Evolutionary conservation across 1,140 invertebrate species (phyloP), one percentile per base, ranked within the genome.

Genomic region (honey bee (Apis mellifera)): DNA sequence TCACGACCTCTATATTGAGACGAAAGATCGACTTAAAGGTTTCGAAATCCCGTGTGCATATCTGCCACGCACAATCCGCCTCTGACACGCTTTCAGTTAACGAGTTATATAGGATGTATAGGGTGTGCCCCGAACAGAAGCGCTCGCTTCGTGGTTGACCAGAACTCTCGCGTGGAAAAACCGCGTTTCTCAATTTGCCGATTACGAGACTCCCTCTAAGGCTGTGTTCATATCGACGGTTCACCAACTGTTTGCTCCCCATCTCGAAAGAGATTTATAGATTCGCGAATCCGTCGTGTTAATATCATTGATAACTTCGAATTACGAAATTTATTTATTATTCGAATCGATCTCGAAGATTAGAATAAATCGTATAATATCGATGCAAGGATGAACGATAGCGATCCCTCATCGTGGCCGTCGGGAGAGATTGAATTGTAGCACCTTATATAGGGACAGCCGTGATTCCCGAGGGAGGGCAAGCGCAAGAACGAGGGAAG

Each of bases 391-490:
- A 11, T 52, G 32, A 42, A 42, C 32, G 32, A 42, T 42, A 7
- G 32, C 32, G 4, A 42, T 78, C 76, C 68, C 60, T 32, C 8
- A 17, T 71, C 68, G 21, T 50, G 70, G 74, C 71, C 80, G 66
- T 52, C 74, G 3, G 70, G 65, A 60, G 78, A 69, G 62, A 85
- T 79, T 81, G 88, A 88, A 90, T 86, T 85, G 87, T 88, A 86
- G 66, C 78, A 32, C 88, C 89, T 86, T 89, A 86, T 84, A 32
- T 32, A 89, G 65, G 86, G 54, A 72, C 21, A 32, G 52, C 26
- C 12, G 32, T 13, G 54, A 21, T 71, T 71, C 42, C 57, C 50
- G 52, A 23, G 72, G 72, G 65, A 74, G 59, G 48, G 72, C 72
- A 75, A 70, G 66, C 74, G 65, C 69, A 76, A 60, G 69, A 74